Conservation (phyloP, 2,113 vertebrate genomes). For the Ciconia stormi region DNA sequence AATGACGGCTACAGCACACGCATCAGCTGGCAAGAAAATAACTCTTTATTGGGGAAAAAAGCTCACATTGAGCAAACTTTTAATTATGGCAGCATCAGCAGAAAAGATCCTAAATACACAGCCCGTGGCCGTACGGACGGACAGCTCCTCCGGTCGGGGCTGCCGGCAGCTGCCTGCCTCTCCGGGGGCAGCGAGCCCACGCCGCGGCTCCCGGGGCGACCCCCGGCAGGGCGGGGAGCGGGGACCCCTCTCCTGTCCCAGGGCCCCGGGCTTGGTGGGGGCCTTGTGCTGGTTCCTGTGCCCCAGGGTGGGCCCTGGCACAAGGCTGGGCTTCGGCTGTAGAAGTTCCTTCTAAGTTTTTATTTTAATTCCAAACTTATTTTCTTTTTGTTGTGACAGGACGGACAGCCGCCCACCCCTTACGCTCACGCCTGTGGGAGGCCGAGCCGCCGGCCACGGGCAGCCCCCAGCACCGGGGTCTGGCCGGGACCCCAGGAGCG, state of each 20-base stretch:
- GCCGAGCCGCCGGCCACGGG: background rate
- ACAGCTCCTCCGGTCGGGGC: background rate
- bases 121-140: background rate
- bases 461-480: background rate
- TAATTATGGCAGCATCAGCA: too few species aligned
- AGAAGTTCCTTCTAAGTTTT: background rate
- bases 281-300: background rate
- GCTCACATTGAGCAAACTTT: background rate
- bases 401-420: fast-evolving
- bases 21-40: background rate
- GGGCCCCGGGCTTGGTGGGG: fast-evolving
- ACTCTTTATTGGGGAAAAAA: background rate
- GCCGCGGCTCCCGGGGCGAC: background rate
- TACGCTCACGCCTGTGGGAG: background rate
- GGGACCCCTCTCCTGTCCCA: background rate
- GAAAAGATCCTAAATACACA: too few species aligned
- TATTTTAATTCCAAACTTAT: background rate
- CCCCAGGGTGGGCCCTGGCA: background rate
- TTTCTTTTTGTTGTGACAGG: too few species aligned
- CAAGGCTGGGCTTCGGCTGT: background rate
- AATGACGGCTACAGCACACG: background rate
- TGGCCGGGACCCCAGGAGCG: background rate
- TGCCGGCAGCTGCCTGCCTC: too few species aligned
- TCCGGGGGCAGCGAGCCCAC: background rate
- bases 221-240: background rate